A percentile compares a stretch with the other conserved stretches of the same genome.
Evolutionary conservation across 2,888 invertebrate genomes (phyloP).

Genomic region (Nomada flava): DNA sequence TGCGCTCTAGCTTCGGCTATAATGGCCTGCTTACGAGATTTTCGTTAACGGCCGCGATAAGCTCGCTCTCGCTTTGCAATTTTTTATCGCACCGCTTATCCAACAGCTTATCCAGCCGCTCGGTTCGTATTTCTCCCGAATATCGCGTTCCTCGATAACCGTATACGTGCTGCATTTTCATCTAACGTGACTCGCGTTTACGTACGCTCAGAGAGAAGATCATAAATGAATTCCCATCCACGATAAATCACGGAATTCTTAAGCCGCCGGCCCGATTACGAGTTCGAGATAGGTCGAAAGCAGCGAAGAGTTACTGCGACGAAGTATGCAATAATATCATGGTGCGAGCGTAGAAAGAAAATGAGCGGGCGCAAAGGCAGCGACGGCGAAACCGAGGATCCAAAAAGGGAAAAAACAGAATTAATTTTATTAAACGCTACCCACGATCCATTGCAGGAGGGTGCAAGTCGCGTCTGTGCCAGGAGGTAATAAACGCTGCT

Average conservation of each 20-base stretch:
- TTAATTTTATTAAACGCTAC: constrained; percentile 72
- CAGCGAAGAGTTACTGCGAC: background rate
- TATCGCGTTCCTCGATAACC: background rate
- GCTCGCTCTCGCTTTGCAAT: constrained; percentile 17
- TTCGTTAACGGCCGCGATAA: constrained; percentile 63
- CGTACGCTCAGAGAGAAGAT: no score
- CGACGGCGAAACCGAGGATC: constrained; percentile 23
- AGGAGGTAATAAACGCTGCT: constrained; percentile 71
- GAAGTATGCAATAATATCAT: constrained; percentile 44
- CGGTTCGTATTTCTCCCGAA: background rate
- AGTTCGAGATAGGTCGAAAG: background rate
- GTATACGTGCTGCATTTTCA: background rate
- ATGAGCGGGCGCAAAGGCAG: background rate
- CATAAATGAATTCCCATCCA: no score
- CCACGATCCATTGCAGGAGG: constrained; percentile 63
- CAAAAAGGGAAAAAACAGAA: constrained; percentile 39
- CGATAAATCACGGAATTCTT: background rate
- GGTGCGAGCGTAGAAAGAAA: constrained; percentile 15
- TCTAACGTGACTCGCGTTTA: background rate
- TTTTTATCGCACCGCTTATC: constrained; percentile 10
- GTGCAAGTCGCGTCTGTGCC: constrained; percentile 67
- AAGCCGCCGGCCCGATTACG: background rate
- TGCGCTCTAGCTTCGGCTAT: constrained; percentile 16
- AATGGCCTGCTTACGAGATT: constrained; percentile 56
- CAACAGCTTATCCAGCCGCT: background rate